Conservation (phyloP, 2,797 vertebrate genomes). For the Botia almorhae region DNA sequence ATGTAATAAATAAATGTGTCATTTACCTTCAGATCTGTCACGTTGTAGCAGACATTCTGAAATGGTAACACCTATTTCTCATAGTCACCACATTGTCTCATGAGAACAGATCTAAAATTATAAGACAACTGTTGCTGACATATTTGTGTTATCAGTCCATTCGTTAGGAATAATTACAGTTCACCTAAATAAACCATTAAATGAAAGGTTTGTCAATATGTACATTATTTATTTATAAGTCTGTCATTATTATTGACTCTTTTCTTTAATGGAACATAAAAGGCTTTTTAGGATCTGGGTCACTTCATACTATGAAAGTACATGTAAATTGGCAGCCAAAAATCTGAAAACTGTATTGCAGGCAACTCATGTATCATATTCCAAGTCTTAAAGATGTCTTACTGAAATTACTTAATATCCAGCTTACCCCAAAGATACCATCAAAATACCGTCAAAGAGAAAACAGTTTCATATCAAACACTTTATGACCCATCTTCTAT, state of each 20-base stretch:
- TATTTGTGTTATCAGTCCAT: neutral
- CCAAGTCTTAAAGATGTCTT: neutral
- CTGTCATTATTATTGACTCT: too few relatives aligned
- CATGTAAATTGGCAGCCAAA: too few relatives aligned
- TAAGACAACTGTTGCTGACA: neutral
- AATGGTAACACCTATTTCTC: neutral
- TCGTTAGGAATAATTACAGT: neutral
- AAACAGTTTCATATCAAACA: slow-evolving; percentile 21
- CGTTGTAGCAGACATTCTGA: neutral
- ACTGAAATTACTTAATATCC: neutral
- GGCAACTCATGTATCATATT: neutral
- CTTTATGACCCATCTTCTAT: slow-evolving; percentile 26
- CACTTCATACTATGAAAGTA: too few relatives aligned
- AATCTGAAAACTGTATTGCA: neutral
- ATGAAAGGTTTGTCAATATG: too few relatives aligned
- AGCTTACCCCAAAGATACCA: slow-evolving; percentile 18
- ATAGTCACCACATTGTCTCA: neutral
- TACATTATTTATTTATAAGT: too few relatives aligned
- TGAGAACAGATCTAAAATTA: neutral
- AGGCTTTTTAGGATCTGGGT: too few relatives aligned
- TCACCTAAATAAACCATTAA: too few relatives aligned
- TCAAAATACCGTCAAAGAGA: slow-evolving; percentile 8
- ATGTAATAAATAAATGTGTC: neutral
- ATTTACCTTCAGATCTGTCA: neutral
- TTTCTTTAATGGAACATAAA: too few relatives aligned